Evolutionary conservation across 2,888 invertebrate genomes (phyloP).

Genomic region (Lomographa bimaculata): DNA sequence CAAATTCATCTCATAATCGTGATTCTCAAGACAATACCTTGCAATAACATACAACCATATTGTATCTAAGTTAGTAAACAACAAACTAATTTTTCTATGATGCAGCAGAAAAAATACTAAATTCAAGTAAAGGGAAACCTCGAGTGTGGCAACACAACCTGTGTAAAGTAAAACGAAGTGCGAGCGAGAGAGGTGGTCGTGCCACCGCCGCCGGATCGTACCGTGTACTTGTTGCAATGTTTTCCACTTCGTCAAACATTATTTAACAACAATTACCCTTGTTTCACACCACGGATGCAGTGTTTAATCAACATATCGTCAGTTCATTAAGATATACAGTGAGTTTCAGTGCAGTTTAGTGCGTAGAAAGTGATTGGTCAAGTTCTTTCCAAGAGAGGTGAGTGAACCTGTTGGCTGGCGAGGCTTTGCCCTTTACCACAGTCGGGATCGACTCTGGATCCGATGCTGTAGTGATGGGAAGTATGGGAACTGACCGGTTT

Average conservation of each 20-base stretch:
- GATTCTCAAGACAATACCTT: too few species aligned
- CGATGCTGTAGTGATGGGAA: conserved; percentile 29
- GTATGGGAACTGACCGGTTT: conserved; percentile 29
- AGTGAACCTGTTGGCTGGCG: conserved; percentile 60
- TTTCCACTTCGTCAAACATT: conserved; percentile 58
- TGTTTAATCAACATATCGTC: conserved; percentile 48
- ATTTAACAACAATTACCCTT: conserved; percentile 63
- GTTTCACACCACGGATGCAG: conserved; percentile 51
- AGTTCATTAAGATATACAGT: conserved; percentile 35
- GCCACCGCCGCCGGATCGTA: conserved; percentile 46
- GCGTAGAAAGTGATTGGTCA: conserved; percentile 52
- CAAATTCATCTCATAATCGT: too few species aligned
- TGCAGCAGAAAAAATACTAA: too few species aligned
- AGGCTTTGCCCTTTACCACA: conserved; percentile 57
- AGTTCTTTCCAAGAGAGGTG: conserved; percentile 49
- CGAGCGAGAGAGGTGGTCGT: conserved; percentile 67
- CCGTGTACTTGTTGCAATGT: conserved; percentile 49
- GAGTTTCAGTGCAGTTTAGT: conserved; percentile 39
- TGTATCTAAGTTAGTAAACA: too few species aligned
- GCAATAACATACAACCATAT: too few species aligned
- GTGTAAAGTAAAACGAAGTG: conserved; percentile 44
- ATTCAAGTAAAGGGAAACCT: conserved; percentile 9
- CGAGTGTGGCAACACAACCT: conserved; percentile 50
- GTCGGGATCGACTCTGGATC: conserved; percentile 43
- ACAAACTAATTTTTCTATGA: too few species aligned